These are phyloP conservation scores for Chionis minor DNA, from an alignment of 2,113 vertebrate genomes.

Conservation along the genomic window DNA sequence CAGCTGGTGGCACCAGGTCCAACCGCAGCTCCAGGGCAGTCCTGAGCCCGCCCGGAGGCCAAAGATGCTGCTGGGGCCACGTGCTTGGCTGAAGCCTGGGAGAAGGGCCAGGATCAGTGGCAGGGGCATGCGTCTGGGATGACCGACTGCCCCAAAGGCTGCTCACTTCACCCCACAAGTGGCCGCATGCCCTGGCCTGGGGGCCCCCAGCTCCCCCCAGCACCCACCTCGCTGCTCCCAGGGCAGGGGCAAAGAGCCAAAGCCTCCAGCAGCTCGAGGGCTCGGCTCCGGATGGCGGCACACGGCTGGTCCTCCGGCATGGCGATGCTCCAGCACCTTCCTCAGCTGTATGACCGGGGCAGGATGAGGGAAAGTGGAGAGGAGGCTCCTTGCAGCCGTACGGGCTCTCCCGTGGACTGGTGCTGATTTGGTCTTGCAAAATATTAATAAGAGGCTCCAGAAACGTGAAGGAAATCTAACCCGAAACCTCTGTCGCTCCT, in stretches of 20 bases:
- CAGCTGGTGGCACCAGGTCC: background rate
- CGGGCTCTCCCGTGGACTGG: background rate
- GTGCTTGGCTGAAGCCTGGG: background rate
- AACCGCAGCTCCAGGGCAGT: accelerated
- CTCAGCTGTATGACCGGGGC: accelerated
- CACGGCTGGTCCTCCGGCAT: accelerated
- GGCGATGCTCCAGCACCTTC: background rate
- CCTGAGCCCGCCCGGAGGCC: background rate
- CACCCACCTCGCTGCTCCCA: background rate
- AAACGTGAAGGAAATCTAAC: background rate
- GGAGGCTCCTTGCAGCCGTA: background rate
- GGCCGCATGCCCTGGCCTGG: accelerated
- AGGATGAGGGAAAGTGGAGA: background rate
- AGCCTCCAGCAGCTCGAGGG: background rate
- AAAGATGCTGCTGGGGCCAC: background rate
- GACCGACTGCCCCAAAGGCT: background rate
- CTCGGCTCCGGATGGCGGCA: accelerated
- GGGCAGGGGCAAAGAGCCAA: background rate
- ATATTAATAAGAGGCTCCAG: background rate
- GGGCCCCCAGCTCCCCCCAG: background rate
- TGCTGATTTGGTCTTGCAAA: background rate
- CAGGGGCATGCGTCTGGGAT: accelerated
- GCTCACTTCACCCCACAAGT: background rate
- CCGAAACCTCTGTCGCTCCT: background rate
- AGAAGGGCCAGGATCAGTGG: background rate